Evolutionary conservation across 2,888 invertebrate genomes (phyloP), one percentile per base, ranked within the genome.

Genomic region (Pyrrhosoma nymphula): DNA sequence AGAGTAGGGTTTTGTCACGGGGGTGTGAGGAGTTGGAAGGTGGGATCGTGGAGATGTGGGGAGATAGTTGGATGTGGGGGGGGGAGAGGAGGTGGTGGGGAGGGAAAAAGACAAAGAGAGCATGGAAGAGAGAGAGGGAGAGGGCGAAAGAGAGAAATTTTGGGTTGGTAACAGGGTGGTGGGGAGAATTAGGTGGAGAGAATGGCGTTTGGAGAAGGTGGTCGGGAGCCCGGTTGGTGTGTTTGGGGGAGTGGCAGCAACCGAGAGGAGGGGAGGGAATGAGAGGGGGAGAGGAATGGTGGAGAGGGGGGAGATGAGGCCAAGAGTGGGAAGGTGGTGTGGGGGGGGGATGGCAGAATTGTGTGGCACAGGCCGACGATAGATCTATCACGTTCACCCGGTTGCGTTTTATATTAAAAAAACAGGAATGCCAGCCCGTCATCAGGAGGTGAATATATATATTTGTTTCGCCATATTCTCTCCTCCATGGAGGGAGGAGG

Each of bases 381-480:
- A 93, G 93, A 93, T 93, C 93, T 93, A 93, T 93, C 93, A 93
- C 93, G 75, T 69, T 93, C 93, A 93, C 93, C 93, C 93, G 93
- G 63, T 75, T 69, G 39, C 75, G 69, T 93, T 93, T 69, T 93
- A 93, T 93, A 93, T 93, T 93, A 82, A 93, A 91, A n/a, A 93
- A 93, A 63, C 93, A 93, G 93, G 47, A 93, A 69, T 93, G 93
- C 69, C 93, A 23, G 20, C 47, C 16, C 93, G 93, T 93, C 93
- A 75, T 93, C 93, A 91, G 93, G 93, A 93, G 69, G 75, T 93
- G 75, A 75, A 93, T 93, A 75, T 93, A 93, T 93, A 93, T 75
- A 93, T 93, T 93, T 93, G 69, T 93, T 93, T 69, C 75, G 69
- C 75, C 69, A 56, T 93, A 93, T 93, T 93, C 93, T 69, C 47